Evolutionary conservation across 2,888 invertebrate species (phyloP).

Genomic region (Drosophila helvetica): DNA sequence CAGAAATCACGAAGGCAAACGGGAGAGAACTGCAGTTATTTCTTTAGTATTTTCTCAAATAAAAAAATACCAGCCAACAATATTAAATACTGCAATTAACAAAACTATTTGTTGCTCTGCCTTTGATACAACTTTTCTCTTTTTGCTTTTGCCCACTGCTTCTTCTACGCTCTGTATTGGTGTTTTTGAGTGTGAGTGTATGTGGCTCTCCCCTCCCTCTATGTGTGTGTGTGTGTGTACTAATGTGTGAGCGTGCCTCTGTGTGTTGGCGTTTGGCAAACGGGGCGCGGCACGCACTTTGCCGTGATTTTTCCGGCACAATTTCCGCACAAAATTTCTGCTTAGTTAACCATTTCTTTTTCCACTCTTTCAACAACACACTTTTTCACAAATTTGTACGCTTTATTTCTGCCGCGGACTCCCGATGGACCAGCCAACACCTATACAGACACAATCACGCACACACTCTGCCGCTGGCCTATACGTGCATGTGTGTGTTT

Average conservation of each 20-base stretch:
- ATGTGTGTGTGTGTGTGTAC: constrained; percentile 34
- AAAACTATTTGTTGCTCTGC: constrained; percentile 68
- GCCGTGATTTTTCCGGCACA: constrained; percentile 50
- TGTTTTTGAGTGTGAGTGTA: constrained; percentile 33
- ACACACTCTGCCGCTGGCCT: constrained; percentile 43
- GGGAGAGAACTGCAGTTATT: background rate
- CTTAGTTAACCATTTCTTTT: background rate
- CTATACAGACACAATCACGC: constrained; percentile 51
- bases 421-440: background rate
- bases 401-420: constrained; percentile 21
- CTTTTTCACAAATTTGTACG: constrained; percentile 16
- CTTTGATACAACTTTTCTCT: constrained; percentile 70
- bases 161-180: constrained; percentile 38
- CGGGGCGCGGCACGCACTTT: constrained; percentile 72
- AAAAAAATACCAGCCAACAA: constrained; percentile 17
- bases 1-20: background rate
- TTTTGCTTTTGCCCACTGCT: constrained; percentile 48
- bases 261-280: constrained; percentile 55
- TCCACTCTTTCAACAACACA: constrained; percentile 32
- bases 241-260: constrained; percentile 42
- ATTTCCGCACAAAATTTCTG: constrained; percentile 12
- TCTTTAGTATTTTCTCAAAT: background rate
- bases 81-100: constrained; percentile 50
- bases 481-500: constrained; percentile 56
- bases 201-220: constrained; percentile 30